These are phyloP conservation scores for Tapera naevia DNA, from an alignment of 2,797 vertebrate genomes.

Conservation along the genomic window DNA sequence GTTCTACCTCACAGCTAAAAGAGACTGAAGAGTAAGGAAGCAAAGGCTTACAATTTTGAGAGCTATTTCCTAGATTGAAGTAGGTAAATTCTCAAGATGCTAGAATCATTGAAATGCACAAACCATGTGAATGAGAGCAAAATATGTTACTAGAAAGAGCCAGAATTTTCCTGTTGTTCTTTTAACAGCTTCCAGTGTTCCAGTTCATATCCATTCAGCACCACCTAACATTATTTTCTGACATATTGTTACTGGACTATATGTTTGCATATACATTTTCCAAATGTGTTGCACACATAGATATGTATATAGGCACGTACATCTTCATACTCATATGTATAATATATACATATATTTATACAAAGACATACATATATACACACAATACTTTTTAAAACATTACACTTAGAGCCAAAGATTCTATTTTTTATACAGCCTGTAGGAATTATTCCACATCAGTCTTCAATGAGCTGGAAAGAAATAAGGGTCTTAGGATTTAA, in stretches of 20 bases:
- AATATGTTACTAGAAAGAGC: not conserved
- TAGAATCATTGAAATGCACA: not conserved
- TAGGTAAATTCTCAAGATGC: not conserved
- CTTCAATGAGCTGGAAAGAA: not conserved
- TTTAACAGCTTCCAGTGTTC: not conserved
- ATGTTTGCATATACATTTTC: not conserved
- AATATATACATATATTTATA: not conserved
- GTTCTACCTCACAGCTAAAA: not conserved
- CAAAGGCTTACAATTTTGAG: not conserved
- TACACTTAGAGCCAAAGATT: not conserved
- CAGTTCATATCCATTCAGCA: not conserved
- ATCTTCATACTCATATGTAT: not conserved
- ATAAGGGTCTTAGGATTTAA: not conserved
- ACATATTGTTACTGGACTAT: not conserved
- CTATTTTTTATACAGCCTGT: not conserved
- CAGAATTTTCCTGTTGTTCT: not conserved
- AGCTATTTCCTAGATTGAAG: not conserved
- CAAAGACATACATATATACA: not conserved
- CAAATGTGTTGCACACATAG: rapidly evolving
- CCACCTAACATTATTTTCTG: not conserved
- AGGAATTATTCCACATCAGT: not conserved
- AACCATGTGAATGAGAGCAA: not conserved
- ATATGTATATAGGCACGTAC: not conserved
- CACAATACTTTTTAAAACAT: not conserved
- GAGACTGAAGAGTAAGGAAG: not conserved